A percentile compares a stretch with the other conserved stretches of the same genome.
Evolutionary conservation across 2,888 invertebrate species (phyloP).

Genomic region (Tipula helvola): DNA sequence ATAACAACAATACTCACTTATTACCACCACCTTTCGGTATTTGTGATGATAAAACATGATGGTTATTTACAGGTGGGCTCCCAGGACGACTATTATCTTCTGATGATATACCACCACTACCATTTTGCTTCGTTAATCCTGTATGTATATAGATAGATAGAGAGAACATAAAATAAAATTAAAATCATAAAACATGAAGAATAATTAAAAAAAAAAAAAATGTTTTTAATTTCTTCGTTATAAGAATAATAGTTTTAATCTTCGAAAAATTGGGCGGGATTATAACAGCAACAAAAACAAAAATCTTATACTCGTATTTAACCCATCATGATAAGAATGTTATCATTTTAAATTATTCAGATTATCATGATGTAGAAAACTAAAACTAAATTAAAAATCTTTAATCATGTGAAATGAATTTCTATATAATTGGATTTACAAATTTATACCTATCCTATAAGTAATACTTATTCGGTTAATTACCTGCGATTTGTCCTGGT

Average conservation of each 20-base stretch:
- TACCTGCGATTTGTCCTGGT: conserved; percentile 41
- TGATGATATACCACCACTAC: conserved; percentile 35
- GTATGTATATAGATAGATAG: not conserved
- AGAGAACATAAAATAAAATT: not conserved
- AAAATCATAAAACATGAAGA: not conserved
- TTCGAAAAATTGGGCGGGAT: not conserved
- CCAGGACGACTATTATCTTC: conserved; percentile 43
- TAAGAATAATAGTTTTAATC: not conserved
- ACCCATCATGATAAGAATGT: not conserved
- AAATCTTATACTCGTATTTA: not conserved
- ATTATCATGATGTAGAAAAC: not conserved
- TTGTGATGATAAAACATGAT: not conserved
- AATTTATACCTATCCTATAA: not conserved
- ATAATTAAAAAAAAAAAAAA: not conserved
- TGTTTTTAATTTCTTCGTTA: not conserved
- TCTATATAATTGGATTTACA: not conserved
- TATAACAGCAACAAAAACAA: not conserved
- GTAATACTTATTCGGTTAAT: not conserved
- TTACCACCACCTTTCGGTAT: conserved; percentile 10
- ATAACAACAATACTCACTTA: not conserved
- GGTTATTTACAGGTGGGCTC: conserved; percentile 32
- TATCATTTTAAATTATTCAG: not conserved
- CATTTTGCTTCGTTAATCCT: conserved; percentile 48
- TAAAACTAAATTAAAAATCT: not conserved
- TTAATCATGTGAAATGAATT: conserved; percentile 5